Conservation (phyloP, 2,797 vertebrate species). For the Decapterus maruadsi region DNA sequence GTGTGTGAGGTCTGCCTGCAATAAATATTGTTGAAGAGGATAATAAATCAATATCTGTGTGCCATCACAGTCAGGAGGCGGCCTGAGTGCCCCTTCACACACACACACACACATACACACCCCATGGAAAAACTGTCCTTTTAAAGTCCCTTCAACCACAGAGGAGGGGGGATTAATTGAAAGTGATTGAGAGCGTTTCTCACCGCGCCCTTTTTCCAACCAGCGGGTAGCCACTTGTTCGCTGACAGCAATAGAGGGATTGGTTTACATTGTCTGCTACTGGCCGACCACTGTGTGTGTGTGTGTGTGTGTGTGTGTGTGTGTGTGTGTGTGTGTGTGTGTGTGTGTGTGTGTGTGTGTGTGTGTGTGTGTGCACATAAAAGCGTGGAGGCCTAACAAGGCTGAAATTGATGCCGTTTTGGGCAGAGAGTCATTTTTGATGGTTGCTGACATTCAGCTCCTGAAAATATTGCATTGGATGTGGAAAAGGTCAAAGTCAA, state of each 20-base stretch:
- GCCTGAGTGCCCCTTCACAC: too few relatives aligned
- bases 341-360: neutral
- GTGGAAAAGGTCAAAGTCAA: constrained; percentile 73
- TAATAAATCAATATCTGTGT: constrained; percentile 81
- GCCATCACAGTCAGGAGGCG: constrained; percentile 54
- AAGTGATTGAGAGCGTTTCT: constrained; percentile 85
- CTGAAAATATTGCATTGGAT: constrained; percentile 64
- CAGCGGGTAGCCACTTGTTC: constrained; percentile 85
- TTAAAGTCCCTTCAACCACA: constrained; percentile 57
- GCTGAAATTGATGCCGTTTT: constrained; percentile 77
- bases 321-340: constrained; percentile 42
- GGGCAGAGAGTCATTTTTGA: constrained; percentile 58
- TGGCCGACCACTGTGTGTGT: constrained; percentile 56
- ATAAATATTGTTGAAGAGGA: constrained; percentile 55
- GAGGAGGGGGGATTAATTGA: constrained; percentile 73
- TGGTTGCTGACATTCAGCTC: constrained; percentile 73
- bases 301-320: constrained; percentile 36
- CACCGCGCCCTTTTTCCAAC: constrained; percentile 84
- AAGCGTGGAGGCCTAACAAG: constrained; percentile 70
- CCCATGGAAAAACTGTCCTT: constrained; percentile 74
- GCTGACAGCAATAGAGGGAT: constrained; percentile 87
- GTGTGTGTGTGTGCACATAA: constrained; percentile 13
- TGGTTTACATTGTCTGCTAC: constrained; percentile 79
- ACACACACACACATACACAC: constrained; percentile 29
- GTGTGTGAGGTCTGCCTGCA: constrained; percentile 49